These are phyloP conservation scores for Cantharis rufa DNA, from an alignment of 2,888 invertebrate genomes.

Conservation along the genomic window DNA sequence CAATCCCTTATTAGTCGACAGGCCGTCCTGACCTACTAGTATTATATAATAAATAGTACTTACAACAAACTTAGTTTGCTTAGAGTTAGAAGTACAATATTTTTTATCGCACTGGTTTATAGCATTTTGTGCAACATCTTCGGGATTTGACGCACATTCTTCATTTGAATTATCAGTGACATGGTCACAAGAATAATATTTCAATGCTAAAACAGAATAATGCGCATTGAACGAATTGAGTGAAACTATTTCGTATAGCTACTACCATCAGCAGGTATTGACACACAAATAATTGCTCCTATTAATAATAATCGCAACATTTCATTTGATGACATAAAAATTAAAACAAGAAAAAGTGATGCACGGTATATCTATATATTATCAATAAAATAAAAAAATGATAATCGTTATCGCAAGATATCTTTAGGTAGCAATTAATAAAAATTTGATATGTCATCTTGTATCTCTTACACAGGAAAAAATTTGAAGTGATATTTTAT, in stretches of 20 bases:
- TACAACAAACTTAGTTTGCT: conserved; percentile 66
- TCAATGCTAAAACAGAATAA: conserved; percentile 39
- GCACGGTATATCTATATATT: too few relatives aligned
- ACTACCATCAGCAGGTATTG: neutral
- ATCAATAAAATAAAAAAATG: too few relatives aligned
- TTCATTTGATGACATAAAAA: neutral
- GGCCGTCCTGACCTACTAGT: too few relatives aligned
- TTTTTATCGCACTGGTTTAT: conserved; percentile 63
- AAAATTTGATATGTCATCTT: too few relatives aligned
- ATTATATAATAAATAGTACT: conserved; percentile 40
- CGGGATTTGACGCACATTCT: conserved; percentile 62
- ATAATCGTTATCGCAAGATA: too few relatives aligned
- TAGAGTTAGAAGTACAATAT: conserved; percentile 63
- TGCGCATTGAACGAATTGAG: neutral
- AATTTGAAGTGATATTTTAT: too few relatives aligned
- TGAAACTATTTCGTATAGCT: neutral
- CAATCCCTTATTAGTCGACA: too few relatives aligned
- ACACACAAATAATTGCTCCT: neutral
- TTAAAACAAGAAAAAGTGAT: too few relatives aligned
- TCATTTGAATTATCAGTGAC: conserved; percentile 58
- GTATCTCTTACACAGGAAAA: too few relatives aligned
- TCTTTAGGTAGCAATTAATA: too few relatives aligned
- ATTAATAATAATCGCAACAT: neutral
- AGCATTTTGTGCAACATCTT: conserved; percentile 49
- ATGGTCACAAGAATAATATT: conserved; percentile 67